A percentile compares a stretch with the other conserved stretches of the same genome.
These are phyloP conservation scores for Rhagonycha fulva DNA, from an alignment of 2,888 invertebrate genomes.

Conservation along the genomic window DNA sequence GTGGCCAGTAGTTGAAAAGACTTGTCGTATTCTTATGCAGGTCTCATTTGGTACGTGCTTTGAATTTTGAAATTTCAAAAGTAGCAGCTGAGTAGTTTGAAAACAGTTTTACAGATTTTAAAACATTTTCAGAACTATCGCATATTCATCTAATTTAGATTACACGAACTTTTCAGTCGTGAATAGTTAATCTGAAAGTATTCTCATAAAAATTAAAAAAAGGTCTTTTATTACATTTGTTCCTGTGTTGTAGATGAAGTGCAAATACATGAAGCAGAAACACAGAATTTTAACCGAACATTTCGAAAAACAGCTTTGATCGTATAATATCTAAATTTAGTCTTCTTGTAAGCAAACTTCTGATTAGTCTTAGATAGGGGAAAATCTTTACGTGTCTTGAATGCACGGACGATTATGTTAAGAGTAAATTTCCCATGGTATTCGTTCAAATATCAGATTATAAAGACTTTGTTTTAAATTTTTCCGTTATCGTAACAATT, in stretches of 20 bases:
- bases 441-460: background rate
- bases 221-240: background rate
- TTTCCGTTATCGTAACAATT: background rate
- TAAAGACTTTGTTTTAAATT: background rate
- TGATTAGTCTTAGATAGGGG: constrained; percentile 40
- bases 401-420: constrained; percentile 21
- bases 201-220: background rate
- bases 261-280: constrained; percentile 23
- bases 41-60: constrained; percentile 19
- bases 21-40: constrained; percentile 14
- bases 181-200: background rate
- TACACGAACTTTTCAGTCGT: background rate
- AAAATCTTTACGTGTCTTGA: constrained; percentile 38
- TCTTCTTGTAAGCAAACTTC: constrained; percentile 35
- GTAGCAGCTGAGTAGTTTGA: constrained; percentile 19
- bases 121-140: constrained; percentile 13
- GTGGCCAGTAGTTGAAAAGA: constrained; percentile 6
- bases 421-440: constrained; percentile 4
- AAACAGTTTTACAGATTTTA: constrained; percentile 15
- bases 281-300: constrained; percentile 30
- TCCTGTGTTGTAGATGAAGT: background rate
- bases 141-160: background rate
- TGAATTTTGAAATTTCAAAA: constrained; percentile 6
- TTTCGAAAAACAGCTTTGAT: constrained; percentile 32
- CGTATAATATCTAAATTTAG: constrained; percentile 41